phyloP scores from a whole-genome alignment of 2,888 invertebrate genomes.

The Nemurella pictetii region DNA sequence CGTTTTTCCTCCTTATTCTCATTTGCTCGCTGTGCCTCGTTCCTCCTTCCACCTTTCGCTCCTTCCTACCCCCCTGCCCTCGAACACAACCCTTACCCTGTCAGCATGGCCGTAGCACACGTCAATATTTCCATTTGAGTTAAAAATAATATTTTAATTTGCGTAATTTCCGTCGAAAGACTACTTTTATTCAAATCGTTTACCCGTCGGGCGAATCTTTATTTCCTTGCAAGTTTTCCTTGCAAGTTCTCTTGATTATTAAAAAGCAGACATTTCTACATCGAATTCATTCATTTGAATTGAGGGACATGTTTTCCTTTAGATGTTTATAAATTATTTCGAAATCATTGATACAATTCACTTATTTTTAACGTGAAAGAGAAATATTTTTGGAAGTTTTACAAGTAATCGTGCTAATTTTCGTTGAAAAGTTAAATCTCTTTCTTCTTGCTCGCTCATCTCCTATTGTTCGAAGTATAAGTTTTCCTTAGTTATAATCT shows the following conservation, averaged over 20 bases:
- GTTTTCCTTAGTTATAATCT: too few relatives aligned
- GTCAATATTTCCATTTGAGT: neutral
- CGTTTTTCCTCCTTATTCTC: slow-evolving; percentile 33
- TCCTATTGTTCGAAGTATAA: too few relatives aligned
- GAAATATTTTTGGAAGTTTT: too few relatives aligned
- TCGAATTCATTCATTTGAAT: neutral
- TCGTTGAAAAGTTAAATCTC: too few relatives aligned
- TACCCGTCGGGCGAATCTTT: neutral
- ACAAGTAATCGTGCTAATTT: too few relatives aligned
- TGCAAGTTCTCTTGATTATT: neutral
- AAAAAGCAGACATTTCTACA: neutral
- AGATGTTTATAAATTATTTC: too few relatives aligned
- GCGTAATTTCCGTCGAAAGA: neutral
- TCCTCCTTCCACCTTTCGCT: slow-evolving; percentile 29
- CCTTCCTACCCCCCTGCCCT: slow-evolving; percentile 30
- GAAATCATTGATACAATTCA: too few relatives aligned
- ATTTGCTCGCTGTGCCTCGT: slow-evolving; percentile 27
- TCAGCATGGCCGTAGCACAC: neutral
- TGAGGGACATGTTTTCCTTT: too few relatives aligned
- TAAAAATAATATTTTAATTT: neutral
- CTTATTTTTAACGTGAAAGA: too few relatives aligned
- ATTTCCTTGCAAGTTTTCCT: neutral
- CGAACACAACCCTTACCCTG: slow-evolving; percentile 6
- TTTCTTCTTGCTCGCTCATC: too few relatives aligned
- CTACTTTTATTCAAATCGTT: neutral